Evolutionary conservation across 2,888 invertebrate genomes (phyloP), one percentile per base, ranked within the genome.

Genomic region (Toxonevra muliebris): DNA sequence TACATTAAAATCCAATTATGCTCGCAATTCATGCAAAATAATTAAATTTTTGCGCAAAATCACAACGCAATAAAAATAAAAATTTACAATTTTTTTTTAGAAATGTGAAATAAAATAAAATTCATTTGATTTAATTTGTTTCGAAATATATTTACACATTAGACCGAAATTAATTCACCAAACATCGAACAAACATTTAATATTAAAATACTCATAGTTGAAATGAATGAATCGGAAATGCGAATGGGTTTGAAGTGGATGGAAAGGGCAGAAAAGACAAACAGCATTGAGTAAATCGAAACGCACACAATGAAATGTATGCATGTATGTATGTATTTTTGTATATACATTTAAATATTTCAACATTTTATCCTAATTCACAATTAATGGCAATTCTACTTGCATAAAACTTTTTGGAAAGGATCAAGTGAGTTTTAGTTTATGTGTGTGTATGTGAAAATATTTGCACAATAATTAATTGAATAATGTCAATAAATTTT

Each of bases 381-480:
- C 77, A 82, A 82, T 82, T 82, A 82, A 82, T 82, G 76, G 77
- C 7, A 59, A 12, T 2, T 20, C 11, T 15, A 48, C 57, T n/a
- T 7, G 17, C 20, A 62, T 11, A 15, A 66, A 42, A 54, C 45
- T 50, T 45, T 57, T 30, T 20, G 40, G 42, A 19, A 9, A 61
- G 15, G 43, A 17, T 40, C 63, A n/a, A 12, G 42, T 17, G 17
- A 13, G 40, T 55, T 40, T 13, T 40, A 62, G 60, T 48, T 17
- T 52, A 50, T n/a, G 10, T 20, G 48, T 53, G 43, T 13, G 64
- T 70, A 63, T 71, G 63, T 59, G 62, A 65, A 75, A 81, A 81
- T 82, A 81, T 82, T 82, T 82, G 76, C 79, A 82, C 80, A 80
- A 81, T 80, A 82, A 82, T 82, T 82, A 82, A 82, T 82, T 82